These are phyloP conservation scores for Rhinolophus sinicus DNA, from an alignment of 2,113 vertebrate species.

Conservation along the genomic window DNA sequence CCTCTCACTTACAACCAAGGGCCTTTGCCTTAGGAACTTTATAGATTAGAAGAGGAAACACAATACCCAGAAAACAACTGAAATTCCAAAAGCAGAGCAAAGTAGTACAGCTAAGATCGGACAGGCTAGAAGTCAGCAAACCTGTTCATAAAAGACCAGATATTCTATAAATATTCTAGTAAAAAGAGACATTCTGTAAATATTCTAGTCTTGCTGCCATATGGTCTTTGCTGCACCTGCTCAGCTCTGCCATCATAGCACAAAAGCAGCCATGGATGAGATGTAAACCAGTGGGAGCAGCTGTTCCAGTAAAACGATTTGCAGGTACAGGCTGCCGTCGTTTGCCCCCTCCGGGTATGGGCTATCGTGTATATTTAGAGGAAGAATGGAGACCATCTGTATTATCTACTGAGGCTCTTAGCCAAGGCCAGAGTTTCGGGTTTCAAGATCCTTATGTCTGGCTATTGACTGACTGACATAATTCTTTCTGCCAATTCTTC, in stretches of 20 bases:
- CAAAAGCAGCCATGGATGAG: not conserved
- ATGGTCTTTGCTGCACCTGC: accelerated
- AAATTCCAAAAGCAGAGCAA: not conserved
- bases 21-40: not conserved
- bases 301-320: accelerated
- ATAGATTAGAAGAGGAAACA: not conserved
- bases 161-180: not conserved
- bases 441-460: not conserved
- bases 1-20: not conserved
- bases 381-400: not conserved
- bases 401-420: not conserved
- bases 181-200: not conserved
- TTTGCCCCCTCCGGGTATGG: not conserved
- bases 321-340: not conserved
- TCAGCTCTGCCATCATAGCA: not conserved
- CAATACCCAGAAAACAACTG: not conserved
- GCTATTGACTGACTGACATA: not conserved
- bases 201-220: accelerated
- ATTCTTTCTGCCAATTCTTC: slow-evolving; percentile 52
- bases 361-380: accelerated
- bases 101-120: no score
- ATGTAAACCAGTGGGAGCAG: not conserved
- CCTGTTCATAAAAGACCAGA: not conserved
- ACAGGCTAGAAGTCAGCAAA: not conserved
- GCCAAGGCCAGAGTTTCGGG: not conserved